These are phyloP conservation scores for Sinotaia quadrata DNA, from an alignment of 2,888 invertebrate species.

Conservation along the genomic window DNA sequence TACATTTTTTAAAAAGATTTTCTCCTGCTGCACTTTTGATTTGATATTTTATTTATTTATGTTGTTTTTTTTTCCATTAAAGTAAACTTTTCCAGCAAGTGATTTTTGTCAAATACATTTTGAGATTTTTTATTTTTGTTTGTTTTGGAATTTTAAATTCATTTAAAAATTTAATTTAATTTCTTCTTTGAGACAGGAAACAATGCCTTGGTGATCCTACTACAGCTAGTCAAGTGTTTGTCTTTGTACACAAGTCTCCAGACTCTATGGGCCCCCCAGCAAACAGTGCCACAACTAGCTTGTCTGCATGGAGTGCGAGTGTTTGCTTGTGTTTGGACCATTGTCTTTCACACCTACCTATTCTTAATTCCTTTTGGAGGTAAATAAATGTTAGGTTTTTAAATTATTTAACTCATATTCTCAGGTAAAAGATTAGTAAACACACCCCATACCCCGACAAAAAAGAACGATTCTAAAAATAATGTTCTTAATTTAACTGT, in stretches of 20 bases:
- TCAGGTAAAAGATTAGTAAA: too few relatives aligned
- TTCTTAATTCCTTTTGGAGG: background rate
- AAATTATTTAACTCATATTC: too few relatives aligned
- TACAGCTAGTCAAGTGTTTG: background rate
- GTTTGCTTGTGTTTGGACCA: background rate
- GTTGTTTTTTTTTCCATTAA: too few relatives aligned
- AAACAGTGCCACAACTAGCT: background rate
- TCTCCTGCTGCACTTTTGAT: too few relatives aligned
- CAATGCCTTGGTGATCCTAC: background rate
- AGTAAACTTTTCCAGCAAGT: too few relatives aligned
- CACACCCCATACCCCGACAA: too few relatives aligned
- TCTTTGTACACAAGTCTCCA: constrained; percentile 4
- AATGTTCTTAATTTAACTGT: too few relatives aligned
- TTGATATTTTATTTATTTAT: too few relatives aligned
- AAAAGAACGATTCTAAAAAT: too few relatives aligned
- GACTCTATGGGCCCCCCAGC: background rate
- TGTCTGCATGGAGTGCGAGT: background rate
- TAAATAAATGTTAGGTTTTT: background rate
- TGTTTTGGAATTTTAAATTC: background rate
- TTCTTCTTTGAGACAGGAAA: background rate
- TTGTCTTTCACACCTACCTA: background rate
- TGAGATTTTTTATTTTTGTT: background rate
- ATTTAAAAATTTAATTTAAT: background rate
- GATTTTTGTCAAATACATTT: background rate
- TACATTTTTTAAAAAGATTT: too few relatives aligned